These are phyloP conservation scores for Phrynosoma platyrhinos DNA, from an alignment of 2,113 vertebrate genomes.

Conservation along the genomic window DNA sequence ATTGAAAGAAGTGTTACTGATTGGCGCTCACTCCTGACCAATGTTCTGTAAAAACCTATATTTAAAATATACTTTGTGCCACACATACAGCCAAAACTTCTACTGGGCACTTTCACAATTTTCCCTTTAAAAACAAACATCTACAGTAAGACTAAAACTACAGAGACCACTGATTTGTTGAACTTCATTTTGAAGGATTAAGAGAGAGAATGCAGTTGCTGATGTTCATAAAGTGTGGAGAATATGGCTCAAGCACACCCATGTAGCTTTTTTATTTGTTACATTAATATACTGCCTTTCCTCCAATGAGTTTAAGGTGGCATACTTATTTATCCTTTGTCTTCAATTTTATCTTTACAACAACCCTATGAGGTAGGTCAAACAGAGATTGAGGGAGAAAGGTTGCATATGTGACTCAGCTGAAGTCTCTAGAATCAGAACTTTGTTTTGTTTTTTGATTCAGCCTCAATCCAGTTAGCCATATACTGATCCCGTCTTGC, in stretches of 20 bases:
- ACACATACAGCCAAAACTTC: neutral
- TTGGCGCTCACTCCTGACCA: neutral
- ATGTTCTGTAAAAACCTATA: neutral
- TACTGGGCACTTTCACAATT: neutral
- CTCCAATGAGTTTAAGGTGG: neutral
- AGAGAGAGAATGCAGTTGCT: fast-evolving
- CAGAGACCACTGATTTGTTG: fast-evolving
- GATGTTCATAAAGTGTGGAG: neutral
- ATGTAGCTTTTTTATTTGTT: neutral
- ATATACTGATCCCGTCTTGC: neutral
- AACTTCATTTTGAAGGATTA: neutral
- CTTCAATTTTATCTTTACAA: neutral
- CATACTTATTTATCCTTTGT: too few species aligned
- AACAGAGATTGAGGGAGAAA: neutral
- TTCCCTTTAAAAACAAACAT: neutral
- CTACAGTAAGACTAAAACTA: neutral
- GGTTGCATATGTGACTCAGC: neutral
- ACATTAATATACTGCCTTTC: neutral
- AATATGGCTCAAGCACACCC: neutral
- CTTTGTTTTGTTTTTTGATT: too few species aligned
- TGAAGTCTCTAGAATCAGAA: neutral
- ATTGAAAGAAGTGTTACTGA: neutral
- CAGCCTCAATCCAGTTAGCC: neutral
- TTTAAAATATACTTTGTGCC: fast-evolving
- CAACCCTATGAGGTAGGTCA: neutral